Conservation (phyloP, 2,888 invertebrate genomes). For the Chymomyza caudatula region DNA sequence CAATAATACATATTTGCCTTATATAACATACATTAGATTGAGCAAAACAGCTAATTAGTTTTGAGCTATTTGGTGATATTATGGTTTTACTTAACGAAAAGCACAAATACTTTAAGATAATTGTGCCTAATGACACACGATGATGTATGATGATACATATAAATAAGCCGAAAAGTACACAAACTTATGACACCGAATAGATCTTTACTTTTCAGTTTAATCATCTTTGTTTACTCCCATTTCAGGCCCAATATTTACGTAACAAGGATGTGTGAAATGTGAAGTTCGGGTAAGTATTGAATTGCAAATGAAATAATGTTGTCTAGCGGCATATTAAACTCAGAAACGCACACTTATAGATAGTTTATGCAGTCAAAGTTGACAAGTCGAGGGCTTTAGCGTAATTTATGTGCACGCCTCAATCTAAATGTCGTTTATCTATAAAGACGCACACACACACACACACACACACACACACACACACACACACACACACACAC, state of each 20-base stretch:
- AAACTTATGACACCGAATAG: no score
- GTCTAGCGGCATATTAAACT: not conserved
- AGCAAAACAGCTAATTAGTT: no score
- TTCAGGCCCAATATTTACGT: not conserved
- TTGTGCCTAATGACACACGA: no score
- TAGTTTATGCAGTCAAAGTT: not conserved
- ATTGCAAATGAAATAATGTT: not conserved
- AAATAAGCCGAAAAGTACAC: no score
- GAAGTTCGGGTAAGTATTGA: not conserved
- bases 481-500: not conserved
- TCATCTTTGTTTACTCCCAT: not conserved
- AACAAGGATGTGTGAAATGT: not conserved
- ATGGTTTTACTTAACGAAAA: no score
- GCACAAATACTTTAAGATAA: no score
- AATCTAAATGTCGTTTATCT: conserved; percentile 50
- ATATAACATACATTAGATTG: no score
- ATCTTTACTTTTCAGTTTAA: no score
- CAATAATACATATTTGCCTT: no score
- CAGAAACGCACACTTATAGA: not conserved
- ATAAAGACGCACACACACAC: not conserved
- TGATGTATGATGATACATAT: no score
- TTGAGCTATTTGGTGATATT: no score
- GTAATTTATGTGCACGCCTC: conserved; percentile 41
- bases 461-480: not conserved
- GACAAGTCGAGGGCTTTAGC: conserved; percentile 11